Evolutionary conservation across 2,113 vertebrate species (phyloP).

Genomic region (Sula dactylatra): DNA sequence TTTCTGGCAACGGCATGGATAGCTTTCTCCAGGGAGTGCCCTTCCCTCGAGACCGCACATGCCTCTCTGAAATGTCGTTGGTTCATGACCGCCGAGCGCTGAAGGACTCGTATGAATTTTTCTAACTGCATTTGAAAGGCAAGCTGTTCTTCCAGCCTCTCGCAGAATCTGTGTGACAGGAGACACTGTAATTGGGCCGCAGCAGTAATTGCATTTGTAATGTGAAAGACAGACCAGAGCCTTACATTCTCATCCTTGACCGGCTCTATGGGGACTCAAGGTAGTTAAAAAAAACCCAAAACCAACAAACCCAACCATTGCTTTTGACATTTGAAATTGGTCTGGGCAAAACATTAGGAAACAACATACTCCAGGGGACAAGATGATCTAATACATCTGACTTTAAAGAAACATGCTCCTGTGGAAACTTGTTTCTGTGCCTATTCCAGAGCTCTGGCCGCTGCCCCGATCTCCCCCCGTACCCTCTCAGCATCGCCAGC

Average conservation of each 20-base stretch:
- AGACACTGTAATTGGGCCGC: not conserved
- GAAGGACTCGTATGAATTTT: not conserved
- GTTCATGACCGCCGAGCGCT: not conserved
- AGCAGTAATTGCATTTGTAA: not conserved
- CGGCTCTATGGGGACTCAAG: not conserved
- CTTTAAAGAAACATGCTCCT: constrained; percentile 5
- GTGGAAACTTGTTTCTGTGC: constrained; percentile 2
- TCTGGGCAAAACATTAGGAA: constrained; percentile 54
- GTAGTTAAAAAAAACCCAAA: not conserved
- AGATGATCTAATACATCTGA: constrained; percentile 35
- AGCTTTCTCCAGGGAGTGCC: not conserved
- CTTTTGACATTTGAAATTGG: constrained; percentile 29
- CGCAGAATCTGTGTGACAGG: not conserved
- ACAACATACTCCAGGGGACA: not conserved
- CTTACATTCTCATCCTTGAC: not conserved
- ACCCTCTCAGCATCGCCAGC: not conserved
- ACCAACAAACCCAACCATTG: not conserved
- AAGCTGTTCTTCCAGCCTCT: constrained; percentile 8
- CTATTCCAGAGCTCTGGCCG: not conserved
- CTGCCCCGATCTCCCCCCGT: rapidly evolving
- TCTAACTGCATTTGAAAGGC: not conserved
- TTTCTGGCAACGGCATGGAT: not conserved
- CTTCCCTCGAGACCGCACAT: not conserved
- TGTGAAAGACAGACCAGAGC: constrained; percentile 11
- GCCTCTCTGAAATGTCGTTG: not conserved